phyloP scores from a whole-genome alignment of 2,113 vertebrate genomes.

The Pseudorhombus dupliciocellatus region DNA sequence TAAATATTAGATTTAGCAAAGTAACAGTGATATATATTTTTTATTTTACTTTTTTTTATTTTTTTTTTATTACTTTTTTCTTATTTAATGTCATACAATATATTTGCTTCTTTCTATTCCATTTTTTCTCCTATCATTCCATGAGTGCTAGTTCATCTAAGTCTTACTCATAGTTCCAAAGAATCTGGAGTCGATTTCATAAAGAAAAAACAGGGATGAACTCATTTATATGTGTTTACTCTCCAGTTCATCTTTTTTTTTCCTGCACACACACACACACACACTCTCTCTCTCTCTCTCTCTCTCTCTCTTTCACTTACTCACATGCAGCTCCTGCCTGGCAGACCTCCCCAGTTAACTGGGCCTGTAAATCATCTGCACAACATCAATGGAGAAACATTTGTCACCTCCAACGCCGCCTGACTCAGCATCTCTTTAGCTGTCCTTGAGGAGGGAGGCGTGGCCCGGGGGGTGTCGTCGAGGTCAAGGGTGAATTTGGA shows the following conservation, averaged over 20 bases:
- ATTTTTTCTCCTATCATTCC: not conserved
- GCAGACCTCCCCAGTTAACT: conserved; percentile 63
- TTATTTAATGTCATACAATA: not conserved
- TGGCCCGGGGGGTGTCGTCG: conserved; percentile 5
- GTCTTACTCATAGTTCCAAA: not conserved
- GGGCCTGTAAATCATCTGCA: conserved; percentile 71
- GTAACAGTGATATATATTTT: not conserved
- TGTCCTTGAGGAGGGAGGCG: conserved; percentile 32
- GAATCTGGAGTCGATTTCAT: conserved; percentile 18
- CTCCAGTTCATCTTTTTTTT: conserved; percentile 22
- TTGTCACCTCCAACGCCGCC: conserved; percentile 61
- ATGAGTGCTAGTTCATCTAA: not conserved
- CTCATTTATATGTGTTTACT: conserved; percentile 44
- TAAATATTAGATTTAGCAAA: no score
- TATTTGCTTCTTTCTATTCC: not conserved
- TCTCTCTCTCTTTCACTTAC: conserved; percentile 9
- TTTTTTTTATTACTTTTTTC: not conserved
- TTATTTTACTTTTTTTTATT: no score
- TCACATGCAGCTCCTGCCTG: conserved; percentile 37
- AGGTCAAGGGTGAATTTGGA: conserved; percentile 58
- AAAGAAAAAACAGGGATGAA: conserved; percentile 23
- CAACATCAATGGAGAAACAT: conserved; percentile 69
- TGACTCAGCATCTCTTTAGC: conserved; percentile 73
- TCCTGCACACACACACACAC: conserved; percentile 4
- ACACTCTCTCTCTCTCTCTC: conserved; percentile 21